phyloP scores from a whole-genome alignment of 2,888 invertebrate species.

The Xestia xanthographa region DNA sequence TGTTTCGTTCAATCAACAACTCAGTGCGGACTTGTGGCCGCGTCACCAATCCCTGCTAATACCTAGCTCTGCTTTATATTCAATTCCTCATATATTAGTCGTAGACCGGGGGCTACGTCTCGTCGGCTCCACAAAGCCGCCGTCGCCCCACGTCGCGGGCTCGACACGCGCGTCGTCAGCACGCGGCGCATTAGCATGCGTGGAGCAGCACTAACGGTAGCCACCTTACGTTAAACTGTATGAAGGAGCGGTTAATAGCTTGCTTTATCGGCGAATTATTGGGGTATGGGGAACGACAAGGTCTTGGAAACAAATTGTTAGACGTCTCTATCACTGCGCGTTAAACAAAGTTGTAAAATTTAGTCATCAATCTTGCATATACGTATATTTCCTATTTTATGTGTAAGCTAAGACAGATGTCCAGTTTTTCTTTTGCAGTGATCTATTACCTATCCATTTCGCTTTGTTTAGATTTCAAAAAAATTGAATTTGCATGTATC shows the following conservation, averaged over 20 bases:
- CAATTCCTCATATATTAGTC: constrained; percentile 31
- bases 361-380: neutral
- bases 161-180: constrained; percentile 44
- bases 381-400: neutral
- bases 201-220: constrained; percentile 64
- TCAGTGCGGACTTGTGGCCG: too few relatives aligned
- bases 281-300: neutral
- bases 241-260: constrained; percentile 46
- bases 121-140: constrained; percentile 64
- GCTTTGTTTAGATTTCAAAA: too few relatives aligned
- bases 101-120: constrained; percentile 37
- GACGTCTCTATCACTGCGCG: neutral
- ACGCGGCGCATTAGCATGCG: constrained; percentile 65
- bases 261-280: constrained; percentile 53
- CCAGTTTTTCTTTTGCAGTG: neutral
- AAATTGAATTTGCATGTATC: too few relatives aligned
- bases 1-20: neutral
- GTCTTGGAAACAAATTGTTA: neutral
- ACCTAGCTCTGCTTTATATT: constrained; percentile 40
- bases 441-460: neutral
- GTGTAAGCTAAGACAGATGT: neutral
- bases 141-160: constrained; percentile 21
- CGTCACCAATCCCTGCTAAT: neutral
- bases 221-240: constrained; percentile 54
- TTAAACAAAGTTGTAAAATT: neutral